These are phyloP conservation scores for Copsychus sechellarum DNA, from an alignment of 2,113 vertebrate species.

Conservation along the genomic window DNA sequence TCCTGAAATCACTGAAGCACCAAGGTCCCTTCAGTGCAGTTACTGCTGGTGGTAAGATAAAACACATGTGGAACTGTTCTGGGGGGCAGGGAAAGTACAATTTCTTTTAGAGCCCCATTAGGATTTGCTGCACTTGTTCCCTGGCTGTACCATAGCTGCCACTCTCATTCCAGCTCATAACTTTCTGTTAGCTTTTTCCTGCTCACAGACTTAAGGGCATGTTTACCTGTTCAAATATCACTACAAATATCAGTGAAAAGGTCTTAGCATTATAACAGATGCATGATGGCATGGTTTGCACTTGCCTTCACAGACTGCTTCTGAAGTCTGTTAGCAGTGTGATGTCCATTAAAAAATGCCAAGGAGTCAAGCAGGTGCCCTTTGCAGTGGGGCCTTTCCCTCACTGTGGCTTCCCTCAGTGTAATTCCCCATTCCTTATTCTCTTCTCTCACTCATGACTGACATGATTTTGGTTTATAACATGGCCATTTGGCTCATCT, in stretches of 20 bases:
- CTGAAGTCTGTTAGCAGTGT: constrained; percentile 27
- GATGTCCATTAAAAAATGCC: constrained; percentile 4
- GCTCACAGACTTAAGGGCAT: constrained; percentile 8
- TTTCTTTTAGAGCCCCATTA: neutral
- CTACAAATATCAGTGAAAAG: constrained; percentile 45
- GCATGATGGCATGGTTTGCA: neutral
- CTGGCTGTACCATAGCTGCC: neutral
- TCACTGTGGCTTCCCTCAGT: neutral
- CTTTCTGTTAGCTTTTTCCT: constrained; percentile 22
- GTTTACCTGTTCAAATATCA: constrained; percentile 60
- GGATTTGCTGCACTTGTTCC: neutral
- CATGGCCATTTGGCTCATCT: neutral
- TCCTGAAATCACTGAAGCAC: neutral
- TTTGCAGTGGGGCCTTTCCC: neutral
- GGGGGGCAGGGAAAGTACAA: neutral
- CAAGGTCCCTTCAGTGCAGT: neutral
- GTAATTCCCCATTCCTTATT: neutral
- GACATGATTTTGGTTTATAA: neutral
- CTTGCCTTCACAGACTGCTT: neutral
- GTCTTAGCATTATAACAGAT: constrained; percentile 53
- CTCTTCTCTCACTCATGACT: neutral
- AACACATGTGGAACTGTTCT: rapidly evolving
- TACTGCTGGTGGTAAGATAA: neutral
- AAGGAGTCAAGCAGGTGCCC: neutral
- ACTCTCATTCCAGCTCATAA: neutral